phyloP scores from a whole-genome alignment of 1,140 invertebrate species.

The Cheumatopsyche charites region DNA sequence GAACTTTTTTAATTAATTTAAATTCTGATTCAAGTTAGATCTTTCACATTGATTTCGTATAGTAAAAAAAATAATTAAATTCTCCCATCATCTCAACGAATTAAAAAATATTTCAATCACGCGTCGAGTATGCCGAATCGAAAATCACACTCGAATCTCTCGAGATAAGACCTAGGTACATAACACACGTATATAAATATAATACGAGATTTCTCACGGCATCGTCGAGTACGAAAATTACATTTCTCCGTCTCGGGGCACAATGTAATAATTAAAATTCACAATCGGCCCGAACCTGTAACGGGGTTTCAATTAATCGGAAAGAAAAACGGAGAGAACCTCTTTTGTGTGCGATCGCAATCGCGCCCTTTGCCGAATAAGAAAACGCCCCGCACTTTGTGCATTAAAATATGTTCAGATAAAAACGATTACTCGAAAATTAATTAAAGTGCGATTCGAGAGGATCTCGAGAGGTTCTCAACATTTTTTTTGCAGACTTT shows the following conservation, averaged over 20 bases:
- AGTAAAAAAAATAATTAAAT: no score
- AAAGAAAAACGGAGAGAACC: slow-evolving; percentile 6
- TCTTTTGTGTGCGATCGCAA: slow-evolving; percentile 25
- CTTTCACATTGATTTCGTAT: no score
- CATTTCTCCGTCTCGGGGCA: background rate
- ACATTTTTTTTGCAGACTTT: slow-evolving; percentile 1
- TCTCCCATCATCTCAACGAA: no score
- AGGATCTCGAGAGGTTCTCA: background rate
- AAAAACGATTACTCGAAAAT: slow-evolving; percentile 47
- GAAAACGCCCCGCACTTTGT: slow-evolving; percentile 33
- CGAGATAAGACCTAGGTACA: no score
- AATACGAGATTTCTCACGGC: background rate
- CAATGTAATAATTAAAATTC: slow-evolving; percentile 10
- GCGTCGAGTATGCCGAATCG: no score
- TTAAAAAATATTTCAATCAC: no score
- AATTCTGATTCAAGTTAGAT: no score
- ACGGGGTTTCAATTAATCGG: slow-evolving; percentile 36
- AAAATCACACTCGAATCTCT: no score
- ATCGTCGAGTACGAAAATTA: no score
- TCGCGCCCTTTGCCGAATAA: slow-evolving; percentile 15
- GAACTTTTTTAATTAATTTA: no score
- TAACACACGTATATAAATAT: background rate
- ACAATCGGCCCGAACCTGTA: background rate
- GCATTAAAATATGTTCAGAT: slow-evolving; percentile 44
- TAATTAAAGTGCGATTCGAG: slow-evolving; percentile 41